Evolutionary conservation across 2,113 vertebrate species (phyloP), one percentile per base, ranked within the genome.

Genomic region (Megalops atlanticus): DNA sequence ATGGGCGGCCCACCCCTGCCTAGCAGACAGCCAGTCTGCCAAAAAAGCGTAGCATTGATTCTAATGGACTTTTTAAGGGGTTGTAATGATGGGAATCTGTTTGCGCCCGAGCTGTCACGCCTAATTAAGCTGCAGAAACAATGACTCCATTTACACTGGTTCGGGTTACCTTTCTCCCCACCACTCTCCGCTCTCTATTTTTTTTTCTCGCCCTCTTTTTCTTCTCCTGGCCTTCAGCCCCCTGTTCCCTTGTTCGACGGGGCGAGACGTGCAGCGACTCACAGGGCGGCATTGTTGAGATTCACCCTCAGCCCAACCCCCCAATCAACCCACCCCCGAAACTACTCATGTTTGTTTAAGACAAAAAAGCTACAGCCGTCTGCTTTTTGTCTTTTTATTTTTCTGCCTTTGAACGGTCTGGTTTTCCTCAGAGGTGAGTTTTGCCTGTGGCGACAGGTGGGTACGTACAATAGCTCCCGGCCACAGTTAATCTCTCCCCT

Each of bases 41-140:
- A 92, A 93, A n/a, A n/a, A 92, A 93, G 93, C 84, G 79, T 95
- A 93, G 90, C 95, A 97, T 97, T 95, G 95, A 97, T 96, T 96
- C 95, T 96, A 96, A 95, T 95, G 95, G 95, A 89, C 95, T 96
- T 95, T 95, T 95, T 95, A 94, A 91, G 90, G 88, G 85, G 87
- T 89, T 87, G 91, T 93, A 95, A 95, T 95, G 96, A 95, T 95
- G 94, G 88, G 94, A 95, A 96, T 97, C 96, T 96, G 95, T 97
- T 98, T 97, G 96, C 96, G 94, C 97, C 96, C 96, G 89, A 64
- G 89, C 93, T 94, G 95, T 94, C 91, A 92, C 86, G 91, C 92
- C 89, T 89, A 92, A 95, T 95, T 94, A 96, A 91, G 92, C 90
- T 90, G 90, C 87, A 92, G 94, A 93, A 95, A 96, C 91, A 94